A percentile compares a stretch with the other conserved stretches of the same genome.
phyloP scores from a whole-genome alignment of 2,888 invertebrate species.

The Argyresthia goedartella region DNA sequence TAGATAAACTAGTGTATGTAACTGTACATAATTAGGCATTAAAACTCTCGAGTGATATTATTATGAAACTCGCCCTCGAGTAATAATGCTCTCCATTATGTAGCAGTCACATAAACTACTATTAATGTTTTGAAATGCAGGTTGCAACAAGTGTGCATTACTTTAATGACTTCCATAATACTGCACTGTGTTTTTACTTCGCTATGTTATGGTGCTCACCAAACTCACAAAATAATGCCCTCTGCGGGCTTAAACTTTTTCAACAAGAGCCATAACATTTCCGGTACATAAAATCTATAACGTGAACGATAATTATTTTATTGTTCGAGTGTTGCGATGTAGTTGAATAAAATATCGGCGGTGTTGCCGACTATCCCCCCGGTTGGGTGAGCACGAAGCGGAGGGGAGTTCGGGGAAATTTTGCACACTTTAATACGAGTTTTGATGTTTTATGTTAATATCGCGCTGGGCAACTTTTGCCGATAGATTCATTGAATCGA shows the following conservation, averaged over 20 bases:
- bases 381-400: conserved; percentile 38
- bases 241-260: not conserved
- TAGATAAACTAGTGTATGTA: too few species aligned
- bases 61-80: too few species aligned
- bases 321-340: conserved; percentile 65
- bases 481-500: conserved; percentile 41
- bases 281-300: conserved; percentile 57
- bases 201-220: not conserved
- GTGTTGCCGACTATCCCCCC: conserved; percentile 26
- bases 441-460: conserved; percentile 69
- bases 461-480: conserved; percentile 41
- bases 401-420: conserved; percentile 41
- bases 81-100: too few species aligned
- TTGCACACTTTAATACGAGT: conserved; percentile 54
- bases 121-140: too few species aligned
- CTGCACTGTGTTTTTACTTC: too few species aligned
- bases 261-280: conserved; percentile 20
- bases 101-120: too few species aligned
- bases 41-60: too few species aligned
- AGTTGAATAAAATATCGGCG: conserved; percentile 55
- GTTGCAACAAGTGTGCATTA: too few species aligned
- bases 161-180: too few species aligned
- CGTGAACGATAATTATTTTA: conserved; percentile 68
- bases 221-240: conserved; percentile 23
- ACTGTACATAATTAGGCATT: too few species aligned